phyloP scores from a whole-genome alignment of 92 coral and sea anemone genomes.

The Paramuricea clavata region DNA sequence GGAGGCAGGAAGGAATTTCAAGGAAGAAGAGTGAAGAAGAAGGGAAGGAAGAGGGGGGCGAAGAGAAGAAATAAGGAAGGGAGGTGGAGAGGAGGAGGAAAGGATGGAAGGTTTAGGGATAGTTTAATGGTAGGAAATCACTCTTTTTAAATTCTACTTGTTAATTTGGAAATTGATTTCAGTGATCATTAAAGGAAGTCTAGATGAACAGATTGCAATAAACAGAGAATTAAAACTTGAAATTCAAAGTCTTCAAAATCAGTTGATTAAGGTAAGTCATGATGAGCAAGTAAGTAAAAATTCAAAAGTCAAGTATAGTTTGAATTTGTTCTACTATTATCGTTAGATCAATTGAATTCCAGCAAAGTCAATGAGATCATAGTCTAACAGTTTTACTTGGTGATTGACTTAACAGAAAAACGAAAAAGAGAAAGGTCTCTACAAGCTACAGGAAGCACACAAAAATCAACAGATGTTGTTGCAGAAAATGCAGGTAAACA shows the following conservation, averaged over 20 bases:
- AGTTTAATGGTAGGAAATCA: no score
- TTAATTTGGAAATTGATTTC: not conserved
- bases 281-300: no score
- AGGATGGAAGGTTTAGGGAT: no score
- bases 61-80: not conserved
- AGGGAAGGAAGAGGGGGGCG: not conserved
- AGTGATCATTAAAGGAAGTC: constrained; percentile 88
- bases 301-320: no score
- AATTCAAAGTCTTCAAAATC: constrained; percentile 91
- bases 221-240: constrained; percentile 84
- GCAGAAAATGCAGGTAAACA: constrained; percentile 90
- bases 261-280: constrained; percentile 91
- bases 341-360: no score
- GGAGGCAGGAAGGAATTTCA: no score
- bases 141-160: no score
- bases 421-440: constrained; percentile 82
- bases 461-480: constrained; percentile 90
- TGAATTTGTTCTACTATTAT: no score
- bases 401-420: constrained; percentile 76
- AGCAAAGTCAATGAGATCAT: not conserved
- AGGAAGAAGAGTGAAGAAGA: no score
- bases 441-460: constrained; percentile 91
- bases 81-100: no score
- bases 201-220: constrained; percentile 91
- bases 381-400: not conserved